These are phyloP conservation scores for Pararge aegeria DNA, from an alignment of 1,140 invertebrate genomes.

Conservation along the genomic window DNA sequence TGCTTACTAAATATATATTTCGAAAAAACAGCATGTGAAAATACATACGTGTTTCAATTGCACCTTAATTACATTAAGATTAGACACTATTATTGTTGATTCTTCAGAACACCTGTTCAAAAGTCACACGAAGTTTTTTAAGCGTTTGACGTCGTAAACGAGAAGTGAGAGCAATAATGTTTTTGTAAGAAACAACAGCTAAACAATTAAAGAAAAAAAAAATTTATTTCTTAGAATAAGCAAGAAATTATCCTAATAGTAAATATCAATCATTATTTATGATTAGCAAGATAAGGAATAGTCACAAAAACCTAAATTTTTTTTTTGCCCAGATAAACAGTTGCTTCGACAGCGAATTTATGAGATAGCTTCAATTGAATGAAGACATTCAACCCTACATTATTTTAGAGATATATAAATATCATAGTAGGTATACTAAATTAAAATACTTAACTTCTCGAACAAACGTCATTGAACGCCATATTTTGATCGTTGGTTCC, in stretches of 20 bases:
- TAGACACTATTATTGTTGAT: not conserved
- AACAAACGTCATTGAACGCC: too few relatives aligned
- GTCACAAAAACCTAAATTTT: not conserved
- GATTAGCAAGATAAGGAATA: not conserved
- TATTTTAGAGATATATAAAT: too few relatives aligned
- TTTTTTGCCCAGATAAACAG: not conserved
- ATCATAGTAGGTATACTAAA: too few relatives aligned
- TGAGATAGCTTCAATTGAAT: not conserved
- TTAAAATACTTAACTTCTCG: too few relatives aligned
- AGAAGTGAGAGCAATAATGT: not conserved
- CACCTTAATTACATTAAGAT: not conserved
- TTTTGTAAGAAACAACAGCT: not conserved
- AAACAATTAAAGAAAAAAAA: not conserved
- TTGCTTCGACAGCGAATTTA: not conserved
- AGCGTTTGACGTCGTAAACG: not conserved
- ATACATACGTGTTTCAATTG: not conserved
- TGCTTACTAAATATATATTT: not conserved
- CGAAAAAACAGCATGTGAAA: not conserved
- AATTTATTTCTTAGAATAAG: too few relatives aligned
- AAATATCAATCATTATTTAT: too few relatives aligned
- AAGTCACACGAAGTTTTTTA: conserved; percentile 1
- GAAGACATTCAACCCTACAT: not conserved
- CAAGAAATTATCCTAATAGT: too few relatives aligned
- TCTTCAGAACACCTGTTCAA: not conserved
- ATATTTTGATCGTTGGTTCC: too few relatives aligned